Evolutionary conservation across 2,797 vertebrate genomes (phyloP), one percentile per base, ranked within the genome.

Genomic region (Gambusia yucatana): DNA sequence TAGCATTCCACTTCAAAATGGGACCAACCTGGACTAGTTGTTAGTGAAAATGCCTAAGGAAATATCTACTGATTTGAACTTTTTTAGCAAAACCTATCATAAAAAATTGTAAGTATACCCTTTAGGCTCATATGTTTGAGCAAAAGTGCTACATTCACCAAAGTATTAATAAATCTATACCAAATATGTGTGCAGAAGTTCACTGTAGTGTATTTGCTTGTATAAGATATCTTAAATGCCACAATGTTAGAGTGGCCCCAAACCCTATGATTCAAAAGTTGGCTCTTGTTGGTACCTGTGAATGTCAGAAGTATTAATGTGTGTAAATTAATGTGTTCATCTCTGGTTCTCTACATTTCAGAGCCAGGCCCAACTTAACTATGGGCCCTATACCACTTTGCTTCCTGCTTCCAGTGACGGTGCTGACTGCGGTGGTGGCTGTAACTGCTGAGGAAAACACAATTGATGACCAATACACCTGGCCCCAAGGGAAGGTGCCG

Each of bases 401-500:
- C 77, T 83, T 97, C 87, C 80, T 97, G 78, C 82, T 97, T 87
- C 95, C 95, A 69, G 76, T 95, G 80, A 90, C 93, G 39, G 87
- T 94, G 44, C 93, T 97, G 88, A 82, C 90, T 79, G 72, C 95
- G 85, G 82, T 80, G 50, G 94, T 89, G 87, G 93, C 89, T 82
- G 93, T 92, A 79, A 85, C 95, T 72, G 85, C 78, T 41, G 87
- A 91, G 41, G 95, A 92, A 86, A 93, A 91, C 75, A 83, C 92
- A 78, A 82, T 79, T 10, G 92, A 97, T 0, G 91, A 97, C 83
- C 97, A 97, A 84, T 97, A 97, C 80, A 97, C 93, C 80, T 99
- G 98, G 98, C 97, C 96, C 0, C 93, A 96, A 80, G 96, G 95
- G 90, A 97, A 96, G 90, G 93, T 98, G 73, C 98, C 98, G 13